phyloP scores from a whole-genome alignment of 2,888 invertebrate species.

The Phlogophora meticulosa region DNA sequence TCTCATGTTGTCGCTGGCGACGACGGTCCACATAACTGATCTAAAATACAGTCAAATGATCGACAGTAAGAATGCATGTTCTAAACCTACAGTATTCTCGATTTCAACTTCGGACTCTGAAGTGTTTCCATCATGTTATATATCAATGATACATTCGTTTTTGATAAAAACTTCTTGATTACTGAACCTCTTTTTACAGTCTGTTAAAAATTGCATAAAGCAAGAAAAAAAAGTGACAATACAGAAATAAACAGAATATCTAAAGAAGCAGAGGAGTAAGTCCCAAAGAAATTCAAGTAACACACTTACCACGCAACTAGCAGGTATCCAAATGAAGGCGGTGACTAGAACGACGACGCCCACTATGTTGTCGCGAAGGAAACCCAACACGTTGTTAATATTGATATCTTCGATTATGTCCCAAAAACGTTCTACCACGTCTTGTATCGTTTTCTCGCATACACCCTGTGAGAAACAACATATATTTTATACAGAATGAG shows the following conservation, averaged over 20 bases:
- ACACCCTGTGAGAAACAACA: constrained; percentile 93
- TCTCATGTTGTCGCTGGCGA: constrained; percentile 93
- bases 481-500: background rate
- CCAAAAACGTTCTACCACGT: constrained; percentile 99
- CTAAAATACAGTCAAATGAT: constrained; percentile 64
- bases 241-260: background rate
- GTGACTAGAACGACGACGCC: constrained; percentile 97
- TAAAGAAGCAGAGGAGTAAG: too few species aligned
- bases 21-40: constrained; percentile 96
- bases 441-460: constrained; percentile 98
- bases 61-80: background rate
- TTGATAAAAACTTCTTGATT: background rate
- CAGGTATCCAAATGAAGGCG: constrained; percentile 98
- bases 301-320: constrained; percentile 93
- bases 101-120: background rate
- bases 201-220: background rate
- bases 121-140: background rate
- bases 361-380: constrained; percentile 98
- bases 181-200: background rate
- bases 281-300: background rate
- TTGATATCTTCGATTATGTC: constrained; percentile 99
- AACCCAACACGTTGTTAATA: constrained; percentile 97
- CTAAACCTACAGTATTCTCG: background rate
- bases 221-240: background rate
- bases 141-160: background rate